These are phyloP conservation scores for Bradypodion ventrale DNA, from an alignment of 2,797 vertebrate species.

Conservation along the genomic window DNA sequence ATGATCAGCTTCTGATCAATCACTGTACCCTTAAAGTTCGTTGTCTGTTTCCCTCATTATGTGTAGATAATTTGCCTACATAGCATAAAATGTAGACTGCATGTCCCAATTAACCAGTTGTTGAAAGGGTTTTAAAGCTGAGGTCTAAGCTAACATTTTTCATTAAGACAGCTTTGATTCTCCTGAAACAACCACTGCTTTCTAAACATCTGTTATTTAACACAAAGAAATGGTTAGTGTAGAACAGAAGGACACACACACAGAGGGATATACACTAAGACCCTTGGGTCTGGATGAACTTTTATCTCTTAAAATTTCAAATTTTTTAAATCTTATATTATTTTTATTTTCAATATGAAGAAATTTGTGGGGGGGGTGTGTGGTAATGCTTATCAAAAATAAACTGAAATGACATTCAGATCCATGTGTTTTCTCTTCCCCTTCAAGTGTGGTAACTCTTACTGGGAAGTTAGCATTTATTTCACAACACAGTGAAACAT, in stretches of 20 bases:
- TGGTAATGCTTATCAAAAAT: background rate
- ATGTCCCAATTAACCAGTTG: slow-evolving; percentile 49
- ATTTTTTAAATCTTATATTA: background rate
- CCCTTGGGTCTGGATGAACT: background rate
- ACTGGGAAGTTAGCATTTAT: background rate
- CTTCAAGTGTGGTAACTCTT: background rate
- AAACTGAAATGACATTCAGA: background rate
- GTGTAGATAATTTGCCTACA: slow-evolving; percentile 8
- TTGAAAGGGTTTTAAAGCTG: slow-evolving; percentile 61
- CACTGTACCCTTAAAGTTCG: slow-evolving; percentile 43
- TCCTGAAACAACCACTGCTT: slow-evolving; percentile 29
- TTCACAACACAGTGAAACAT: background rate
- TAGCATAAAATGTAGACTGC: slow-evolving; percentile 41
- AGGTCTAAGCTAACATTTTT: background rate
- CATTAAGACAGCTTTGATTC: background rate
- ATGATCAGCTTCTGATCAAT: slow-evolving; percentile 60
- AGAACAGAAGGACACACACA: background rate
- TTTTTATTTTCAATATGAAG: background rate
- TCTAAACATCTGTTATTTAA: background rate
- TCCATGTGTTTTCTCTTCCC: background rate
- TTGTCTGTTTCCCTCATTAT: background rate
- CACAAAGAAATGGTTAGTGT: background rate
- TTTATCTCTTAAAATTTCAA: background rate
- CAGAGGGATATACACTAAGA: background rate
- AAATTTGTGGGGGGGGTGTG: too few species aligned